Evolutionary conservation across 37 sponge, comb jelly and placozoan genomes (phyloP).

Genomic region (Amphimedon queenslandica): DNA sequence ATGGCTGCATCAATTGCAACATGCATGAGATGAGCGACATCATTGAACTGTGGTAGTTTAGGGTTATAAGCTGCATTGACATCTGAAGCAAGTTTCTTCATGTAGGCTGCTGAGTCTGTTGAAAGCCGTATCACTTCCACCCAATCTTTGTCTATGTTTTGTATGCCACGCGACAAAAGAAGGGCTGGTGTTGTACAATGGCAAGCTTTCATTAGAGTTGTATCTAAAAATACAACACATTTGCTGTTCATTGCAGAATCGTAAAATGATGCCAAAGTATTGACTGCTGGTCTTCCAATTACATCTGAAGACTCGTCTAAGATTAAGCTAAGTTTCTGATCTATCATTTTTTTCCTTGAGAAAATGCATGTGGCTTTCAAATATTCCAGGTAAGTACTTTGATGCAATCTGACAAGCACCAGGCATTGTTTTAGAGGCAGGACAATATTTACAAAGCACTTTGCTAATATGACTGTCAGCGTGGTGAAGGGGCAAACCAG

Average conservation of each 20-base stretch:
- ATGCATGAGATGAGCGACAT: background rate
- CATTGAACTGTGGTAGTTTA: background rate
- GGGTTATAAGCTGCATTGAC: background rate
- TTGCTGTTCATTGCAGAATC: background rate
- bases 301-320: background rate
- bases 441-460: background rate
- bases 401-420: background rate
- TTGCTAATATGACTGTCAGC: background rate
- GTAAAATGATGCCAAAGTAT: background rate
- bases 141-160: background rate
- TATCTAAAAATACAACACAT: background rate
- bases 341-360: background rate
- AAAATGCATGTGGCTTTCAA: background rate
- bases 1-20: background rate
- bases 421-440: background rate
- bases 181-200: background rate
- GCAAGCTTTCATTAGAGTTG: background rate
- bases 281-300: background rate
- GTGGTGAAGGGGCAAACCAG: background rate
- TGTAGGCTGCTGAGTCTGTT: background rate
- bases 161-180: background rate
- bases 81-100: background rate
- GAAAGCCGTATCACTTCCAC: background rate
- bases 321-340: background rate
- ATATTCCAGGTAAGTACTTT: background rate